A percentile compares a stretch with the other conserved stretches of the same genome.
Evolutionary conservation across 2,888 invertebrate genomes (phyloP).

Genomic region (Apocheima hispidaria): DNA sequence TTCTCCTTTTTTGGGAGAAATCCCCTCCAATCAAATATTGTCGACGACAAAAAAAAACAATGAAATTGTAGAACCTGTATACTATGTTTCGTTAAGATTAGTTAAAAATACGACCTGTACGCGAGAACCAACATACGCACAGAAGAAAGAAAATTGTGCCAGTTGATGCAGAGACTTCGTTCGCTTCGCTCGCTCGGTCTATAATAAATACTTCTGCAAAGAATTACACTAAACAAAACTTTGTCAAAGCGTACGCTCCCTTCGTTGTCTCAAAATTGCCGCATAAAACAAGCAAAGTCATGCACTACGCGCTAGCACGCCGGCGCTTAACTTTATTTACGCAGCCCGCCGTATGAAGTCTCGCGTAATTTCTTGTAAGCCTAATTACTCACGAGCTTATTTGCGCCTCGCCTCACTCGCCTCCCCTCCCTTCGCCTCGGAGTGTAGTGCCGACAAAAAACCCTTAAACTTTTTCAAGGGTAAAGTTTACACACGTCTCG

Average conservation of each 20-base stretch:
- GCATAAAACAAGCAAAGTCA: conserved; percentile 22
- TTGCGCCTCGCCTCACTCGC: conserved; percentile 48
- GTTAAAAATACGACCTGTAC: no score
- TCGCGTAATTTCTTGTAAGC: conserved; percentile 74
- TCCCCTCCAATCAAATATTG: no score
- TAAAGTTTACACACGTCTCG: conserved; percentile 58
- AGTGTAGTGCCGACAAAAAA: conserved; percentile 60
- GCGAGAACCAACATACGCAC: no score
- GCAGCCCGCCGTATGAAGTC: conserved; percentile 42
- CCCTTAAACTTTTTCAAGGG: conserved; percentile 68
- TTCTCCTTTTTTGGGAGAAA: no score
- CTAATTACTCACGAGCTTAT: conserved; percentile 79
- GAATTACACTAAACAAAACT: conserved; percentile 4
- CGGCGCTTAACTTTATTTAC: conserved; percentile 20
- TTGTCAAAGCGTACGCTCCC: neutral
- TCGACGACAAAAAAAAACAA: no score
- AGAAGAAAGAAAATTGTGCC: no score
- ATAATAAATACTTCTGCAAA: neutral
- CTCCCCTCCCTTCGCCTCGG: conserved; percentile 46
- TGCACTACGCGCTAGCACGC: conserved; percentile 20
- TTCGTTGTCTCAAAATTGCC: conserved; percentile 22
- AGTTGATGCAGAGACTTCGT: no score
- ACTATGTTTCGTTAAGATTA: no score
- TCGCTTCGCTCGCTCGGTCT: no score
- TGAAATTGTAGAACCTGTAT: no score